Percentiles rank a stretch among this genome's conserved stretches.
Conservation (phyloP, 2,797 vertebrate species). For the Microhierax caerulescens region DNA sequence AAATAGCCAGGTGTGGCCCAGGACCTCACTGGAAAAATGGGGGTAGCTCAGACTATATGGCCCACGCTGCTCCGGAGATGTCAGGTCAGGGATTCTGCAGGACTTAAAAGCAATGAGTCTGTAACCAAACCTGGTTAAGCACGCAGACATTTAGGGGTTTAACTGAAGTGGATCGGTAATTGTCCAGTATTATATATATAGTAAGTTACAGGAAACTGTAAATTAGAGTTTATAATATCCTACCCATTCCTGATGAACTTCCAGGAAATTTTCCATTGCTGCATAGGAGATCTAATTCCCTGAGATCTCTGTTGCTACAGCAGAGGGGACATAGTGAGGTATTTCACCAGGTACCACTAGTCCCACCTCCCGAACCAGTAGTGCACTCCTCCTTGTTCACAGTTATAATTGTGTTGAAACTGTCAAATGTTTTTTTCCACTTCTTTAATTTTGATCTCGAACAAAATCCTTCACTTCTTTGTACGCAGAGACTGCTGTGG, state of each 20-base stretch:
- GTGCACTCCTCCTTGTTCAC: conserved; percentile 7
- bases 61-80: neutral
- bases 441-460: conserved; percentile 70
- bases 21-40: neutral
- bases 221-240: conserved; percentile 9
- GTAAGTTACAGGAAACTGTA: neutral
- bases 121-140: neutral
- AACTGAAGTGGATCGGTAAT: neutral
- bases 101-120: neutral
- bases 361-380: conserved; percentile 47
- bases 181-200: neutral
- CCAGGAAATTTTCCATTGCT: neutral
- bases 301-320: neutral
- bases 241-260: neutral
- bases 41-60: neutral
- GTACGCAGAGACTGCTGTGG: conserved; percentile 57
- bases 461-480: conserved; percentile 69
- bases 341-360: conserved; percentile 8
- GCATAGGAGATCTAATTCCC: neutral
- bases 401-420: conserved; percentile 48
- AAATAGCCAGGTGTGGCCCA: neutral
- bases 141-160: neutral
- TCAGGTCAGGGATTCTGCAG: neutral
- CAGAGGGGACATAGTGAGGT: neutral
- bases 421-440: conserved; percentile 66